Percentiles rank a stretch among this genome's conserved stretches.
These are phyloP conservation scores for Amaurobius ferox DNA, from an alignment of 2,888 invertebrate genomes.

Conservation along the genomic window DNA sequence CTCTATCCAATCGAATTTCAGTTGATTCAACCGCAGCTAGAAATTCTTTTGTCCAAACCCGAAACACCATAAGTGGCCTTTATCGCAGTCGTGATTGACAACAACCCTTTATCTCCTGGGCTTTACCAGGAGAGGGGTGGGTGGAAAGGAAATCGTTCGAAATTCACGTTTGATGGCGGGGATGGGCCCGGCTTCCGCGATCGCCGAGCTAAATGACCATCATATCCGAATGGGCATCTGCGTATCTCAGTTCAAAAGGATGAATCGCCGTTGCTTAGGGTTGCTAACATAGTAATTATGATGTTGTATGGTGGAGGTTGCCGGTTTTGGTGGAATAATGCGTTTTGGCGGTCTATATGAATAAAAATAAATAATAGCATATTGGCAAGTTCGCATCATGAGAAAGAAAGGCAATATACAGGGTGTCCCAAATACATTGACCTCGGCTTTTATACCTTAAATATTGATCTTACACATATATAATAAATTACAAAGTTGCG, in stretches of 20 bases:
- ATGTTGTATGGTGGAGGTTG: background rate
- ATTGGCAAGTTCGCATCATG: too few relatives aligned
- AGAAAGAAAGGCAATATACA: too few relatives aligned
- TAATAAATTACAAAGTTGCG: too few relatives aligned
- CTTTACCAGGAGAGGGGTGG: background rate
- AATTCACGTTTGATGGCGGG: constrained; percentile 54
- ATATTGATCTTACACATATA: too few relatives aligned
- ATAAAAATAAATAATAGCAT: too few relatives aligned
- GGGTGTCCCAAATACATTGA: too few relatives aligned
- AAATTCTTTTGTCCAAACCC: background rate
- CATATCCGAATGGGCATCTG: constrained; percentile 49
- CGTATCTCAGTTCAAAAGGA: background rate
- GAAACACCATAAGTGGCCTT: constrained; percentile 5
- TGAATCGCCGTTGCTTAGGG: background rate
- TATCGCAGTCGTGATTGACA: constrained; percentile 16
- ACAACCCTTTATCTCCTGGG: background rate
- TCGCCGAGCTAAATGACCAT: constrained; percentile 58
- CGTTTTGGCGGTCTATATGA: too few relatives aligned
- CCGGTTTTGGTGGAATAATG: background rate
- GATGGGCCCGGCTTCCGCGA: constrained; percentile 49
- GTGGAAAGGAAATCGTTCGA: constrained; percentile 51
- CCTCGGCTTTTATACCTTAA: too few relatives aligned
- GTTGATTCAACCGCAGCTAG: background rate
- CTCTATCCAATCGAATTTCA: background rate
- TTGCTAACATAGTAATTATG: constrained; percentile 1